These are phyloP conservation scores for Isurus oxyrinchus DNA, from an alignment of 2,113 vertebrate species.

Conservation along the genomic window DNA sequence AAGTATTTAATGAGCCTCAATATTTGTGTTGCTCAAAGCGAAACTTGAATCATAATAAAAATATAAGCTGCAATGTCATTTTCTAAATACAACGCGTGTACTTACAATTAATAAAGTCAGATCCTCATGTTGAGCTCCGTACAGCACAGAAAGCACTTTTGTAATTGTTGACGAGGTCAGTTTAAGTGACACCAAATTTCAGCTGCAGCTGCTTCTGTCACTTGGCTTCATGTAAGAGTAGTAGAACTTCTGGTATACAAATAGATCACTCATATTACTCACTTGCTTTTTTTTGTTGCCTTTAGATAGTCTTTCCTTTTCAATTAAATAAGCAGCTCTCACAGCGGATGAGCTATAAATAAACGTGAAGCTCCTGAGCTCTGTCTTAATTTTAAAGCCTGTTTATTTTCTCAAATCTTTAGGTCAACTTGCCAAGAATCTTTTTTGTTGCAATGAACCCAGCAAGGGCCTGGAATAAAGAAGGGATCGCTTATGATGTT, in stretches of 20 bases:
- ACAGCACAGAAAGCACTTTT: background rate
- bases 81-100: background rate
- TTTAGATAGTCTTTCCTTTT: background rate
- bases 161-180: background rate
- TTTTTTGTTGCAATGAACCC: background rate
- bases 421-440: background rate
- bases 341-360: background rate
- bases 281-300: background rate
- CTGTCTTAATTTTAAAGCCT: background rate
- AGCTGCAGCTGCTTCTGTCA: slow-evolving; percentile 25
- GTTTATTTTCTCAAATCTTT: background rate
- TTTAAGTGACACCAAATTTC: background rate
- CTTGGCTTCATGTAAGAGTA: background rate
- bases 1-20: background rate
- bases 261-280: slow-evolving; percentile 32
- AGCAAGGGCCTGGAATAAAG: background rate
- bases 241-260: background rate
- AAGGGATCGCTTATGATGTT: background rate
- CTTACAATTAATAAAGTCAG: background rate
- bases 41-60: background rate
- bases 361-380: background rate
- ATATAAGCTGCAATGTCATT: background rate
- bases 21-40: background rate
- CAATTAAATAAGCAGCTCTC: background rate
- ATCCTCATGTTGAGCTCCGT: background rate